A percentile compares a stretch with the other conserved stretches of the same genome.
phyloP scores from a whole-genome alignment of 2,113 vertebrate genomes.

The Rhinopithecus roxellana region DNA sequence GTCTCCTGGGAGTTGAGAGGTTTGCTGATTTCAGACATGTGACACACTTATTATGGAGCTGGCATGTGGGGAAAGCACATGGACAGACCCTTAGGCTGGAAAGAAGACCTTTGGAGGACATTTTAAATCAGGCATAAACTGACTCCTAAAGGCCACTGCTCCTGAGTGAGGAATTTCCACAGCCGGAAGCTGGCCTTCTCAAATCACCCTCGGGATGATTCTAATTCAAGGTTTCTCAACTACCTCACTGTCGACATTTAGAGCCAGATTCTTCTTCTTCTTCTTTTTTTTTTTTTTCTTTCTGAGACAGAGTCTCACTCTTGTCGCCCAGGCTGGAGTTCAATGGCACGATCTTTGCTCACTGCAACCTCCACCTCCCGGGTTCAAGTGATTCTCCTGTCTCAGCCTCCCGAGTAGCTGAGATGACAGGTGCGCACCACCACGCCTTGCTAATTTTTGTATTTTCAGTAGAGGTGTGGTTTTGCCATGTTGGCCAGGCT shows the following conservation, averaged over 20 bases:
- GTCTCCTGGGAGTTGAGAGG: rapidly evolving
- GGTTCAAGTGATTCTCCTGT: too few species aligned
- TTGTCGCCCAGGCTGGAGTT: too few species aligned
- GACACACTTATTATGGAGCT: not conserved
- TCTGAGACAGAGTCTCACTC: too few species aligned
- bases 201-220: not conserved
- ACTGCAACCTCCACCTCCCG: too few species aligned
- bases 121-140: not conserved
- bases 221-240: not conserved
- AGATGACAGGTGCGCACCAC: too few species aligned
- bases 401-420: too few species aligned
- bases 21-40: rapidly evolving
- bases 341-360: too few species aligned
- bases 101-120: not conserved
- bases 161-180: not conserved
- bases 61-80: rapidly evolving
- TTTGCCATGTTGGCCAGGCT: too few species aligned
- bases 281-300: too few species aligned
- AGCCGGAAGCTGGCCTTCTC: not conserved
- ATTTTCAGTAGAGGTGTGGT: too few species aligned
- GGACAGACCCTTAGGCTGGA: not conserved
- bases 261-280: not conserved
- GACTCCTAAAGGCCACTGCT: not conserved
- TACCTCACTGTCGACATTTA: rapidly evolving
- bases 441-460: too few species aligned